Conservation (phyloP, 2,888 invertebrate genomes). For the Rhopalosiphum nymphaeae region DNA sequence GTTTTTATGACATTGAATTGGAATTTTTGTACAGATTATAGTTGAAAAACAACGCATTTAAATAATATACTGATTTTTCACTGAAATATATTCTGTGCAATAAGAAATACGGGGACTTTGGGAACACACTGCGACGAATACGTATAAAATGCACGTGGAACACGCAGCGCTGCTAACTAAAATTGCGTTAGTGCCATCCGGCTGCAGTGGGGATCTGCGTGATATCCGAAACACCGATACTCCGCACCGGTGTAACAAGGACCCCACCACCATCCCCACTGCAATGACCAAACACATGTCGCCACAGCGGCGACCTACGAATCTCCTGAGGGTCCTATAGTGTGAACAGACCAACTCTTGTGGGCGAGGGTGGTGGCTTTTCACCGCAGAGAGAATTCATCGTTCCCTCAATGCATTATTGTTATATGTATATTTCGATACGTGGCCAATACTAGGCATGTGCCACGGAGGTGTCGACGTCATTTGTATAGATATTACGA, state of each 20-base stretch:
- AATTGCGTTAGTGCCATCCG: constrained; percentile 13
- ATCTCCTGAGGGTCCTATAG: background rate
- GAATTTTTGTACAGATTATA: background rate
- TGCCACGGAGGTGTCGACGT: background rate
- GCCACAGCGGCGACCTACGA: background rate
- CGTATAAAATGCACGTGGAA: constrained; percentile 9
- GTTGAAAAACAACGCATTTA: background rate
- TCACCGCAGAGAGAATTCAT: background rate
- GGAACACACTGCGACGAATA: background rate
- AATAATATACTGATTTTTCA: background rate
- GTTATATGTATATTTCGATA: background rate
- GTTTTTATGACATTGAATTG: background rate
- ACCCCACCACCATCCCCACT: background rate
- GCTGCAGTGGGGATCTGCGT: background rate
- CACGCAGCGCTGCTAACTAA: background rate
- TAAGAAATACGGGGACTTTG: background rate
- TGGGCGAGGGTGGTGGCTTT: background rate
- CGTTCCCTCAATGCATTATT: background rate
- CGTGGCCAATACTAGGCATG: background rate
- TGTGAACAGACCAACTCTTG: background rate
- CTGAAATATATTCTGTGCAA: background rate
- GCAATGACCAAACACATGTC: constrained; percentile 24
- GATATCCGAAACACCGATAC: background rate
- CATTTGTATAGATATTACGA: background rate
- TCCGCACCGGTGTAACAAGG: background rate